Base-by-base conservation (phyloP, 2,888 invertebrate genomes). In the Sarcophaga subvicina region DNA sequence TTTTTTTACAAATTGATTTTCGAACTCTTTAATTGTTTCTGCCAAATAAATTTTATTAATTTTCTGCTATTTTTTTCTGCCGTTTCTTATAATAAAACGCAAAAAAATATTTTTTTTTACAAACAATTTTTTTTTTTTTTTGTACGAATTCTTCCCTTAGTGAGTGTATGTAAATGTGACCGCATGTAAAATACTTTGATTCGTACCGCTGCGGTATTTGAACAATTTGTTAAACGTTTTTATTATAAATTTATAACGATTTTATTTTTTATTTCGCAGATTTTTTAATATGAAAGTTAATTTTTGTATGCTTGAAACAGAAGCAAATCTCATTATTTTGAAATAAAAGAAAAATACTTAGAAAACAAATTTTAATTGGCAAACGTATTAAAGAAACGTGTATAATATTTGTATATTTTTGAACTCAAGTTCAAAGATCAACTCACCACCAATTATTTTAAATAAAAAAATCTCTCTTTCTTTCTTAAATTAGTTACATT, bases 1-100 rank as follows among this genome's bases (percentile, higher is more conserved):
- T 3, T 49, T 10, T 37, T 49, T 72, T 59, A 78, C 54, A 81
- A 77, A 82, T 78, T 69, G 45, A 60, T 72, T 79, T 77, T 71
- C n/a, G 66, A 80, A 66, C n/a, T 69, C 45, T 71, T 80, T 80
- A 71, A 70, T 83, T 83, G 72, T 78, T 60, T 67, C 37, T 60
- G 49, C 20, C 37, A 37, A 37, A 37, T 37, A 70, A 47, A 70
- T 64, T 64, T 70, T 70, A 27, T 59, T 62, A 27, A 59, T 76
- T 70, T n/a, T 81, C 22, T 54, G 27, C 45, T 25, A 63, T 22
- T 25, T 75, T 66, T 66, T 37, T 67, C 5, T 14, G 4, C 54
- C 17, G 54, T 54, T 12, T 49, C 22, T 77, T 67, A 77, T 77
- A 14, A 72, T 72, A 62, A 20, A 72, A 45, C 37, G 37, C 8